Conservation (phyloP, 2,888 invertebrate species). For the Ctenicera cuprea region DNA sequence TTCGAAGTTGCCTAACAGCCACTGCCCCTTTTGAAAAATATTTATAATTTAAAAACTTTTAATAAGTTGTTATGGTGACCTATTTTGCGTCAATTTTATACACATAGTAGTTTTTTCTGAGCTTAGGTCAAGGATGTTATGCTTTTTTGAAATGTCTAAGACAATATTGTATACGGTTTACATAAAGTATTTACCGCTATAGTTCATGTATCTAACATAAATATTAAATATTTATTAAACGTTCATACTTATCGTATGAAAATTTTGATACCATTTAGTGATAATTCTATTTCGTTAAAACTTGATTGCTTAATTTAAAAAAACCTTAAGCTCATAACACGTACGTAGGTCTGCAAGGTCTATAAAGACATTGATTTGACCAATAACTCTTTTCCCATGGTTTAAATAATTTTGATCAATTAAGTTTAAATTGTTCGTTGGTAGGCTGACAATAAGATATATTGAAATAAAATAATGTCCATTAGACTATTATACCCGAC, state of each 20-base stretch:
- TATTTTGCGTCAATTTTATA: constrained; percentile 18
- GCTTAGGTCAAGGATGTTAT: constrained; percentile 26
- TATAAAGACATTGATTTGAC: too few species aligned
- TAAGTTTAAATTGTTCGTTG: too few species aligned
- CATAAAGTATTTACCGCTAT: constrained; percentile 9
- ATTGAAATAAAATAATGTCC: too few species aligned
- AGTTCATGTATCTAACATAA: constrained; percentile 34
- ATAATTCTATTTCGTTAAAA: not conserved
- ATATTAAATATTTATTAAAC: constrained; percentile 39
- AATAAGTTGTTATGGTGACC: constrained; percentile 19
- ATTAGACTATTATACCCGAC: too few species aligned
- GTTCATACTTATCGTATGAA: not conserved
- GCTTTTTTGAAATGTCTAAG: constrained; percentile 17
- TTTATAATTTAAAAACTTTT: constrained; percentile 18
- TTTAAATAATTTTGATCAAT: too few species aligned
- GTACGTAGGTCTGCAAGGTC: too few species aligned
- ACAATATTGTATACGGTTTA: constrained; percentile 1
- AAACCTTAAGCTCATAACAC: too few species aligned
- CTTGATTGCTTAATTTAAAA: too few species aligned
- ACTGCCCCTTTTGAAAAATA: constrained; percentile 6
- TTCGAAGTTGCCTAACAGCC: not conserved
- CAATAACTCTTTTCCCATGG: too few species aligned
- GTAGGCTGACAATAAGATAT: too few species aligned
- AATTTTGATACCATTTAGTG: not conserved
- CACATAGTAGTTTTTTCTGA: not conserved